Conservation (phyloP, 2,113 vertebrate genomes). For the Cebus imitator region DNA sequence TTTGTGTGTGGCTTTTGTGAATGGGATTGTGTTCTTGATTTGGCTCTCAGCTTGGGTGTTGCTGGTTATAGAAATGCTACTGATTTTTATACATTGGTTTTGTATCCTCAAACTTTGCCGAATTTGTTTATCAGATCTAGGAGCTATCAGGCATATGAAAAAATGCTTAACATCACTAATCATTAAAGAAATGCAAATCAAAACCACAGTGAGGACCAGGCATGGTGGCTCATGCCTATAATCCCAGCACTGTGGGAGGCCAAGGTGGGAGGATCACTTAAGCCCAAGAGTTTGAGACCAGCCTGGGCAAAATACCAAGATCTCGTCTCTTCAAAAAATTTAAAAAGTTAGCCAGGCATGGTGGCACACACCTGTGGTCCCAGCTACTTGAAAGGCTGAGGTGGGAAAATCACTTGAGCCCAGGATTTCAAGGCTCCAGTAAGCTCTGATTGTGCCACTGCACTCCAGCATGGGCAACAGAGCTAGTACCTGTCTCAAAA, state of each 20-base stretch:
- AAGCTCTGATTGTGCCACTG: neutral
- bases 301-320: neutral
- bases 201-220: no score
- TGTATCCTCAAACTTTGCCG: no score
- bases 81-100: no score
- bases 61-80: no score
- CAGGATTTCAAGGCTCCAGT: neutral
- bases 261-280: neutral
- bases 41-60: no score
- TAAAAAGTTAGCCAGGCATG: neutral
- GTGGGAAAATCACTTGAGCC: neutral
- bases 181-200: no score
- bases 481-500: neutral
- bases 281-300: neutral
- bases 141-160: no score
- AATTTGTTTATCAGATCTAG: no score
- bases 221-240: neutral
- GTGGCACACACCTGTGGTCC: neutral
- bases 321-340: neutral
- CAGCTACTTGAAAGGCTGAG: neutral
- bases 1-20: no score
- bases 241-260: neutral
- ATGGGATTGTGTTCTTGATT: no score
- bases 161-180: no score
- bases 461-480: neutral